Evolutionary conservation across 2,888 invertebrate genomes (phyloP).

Genomic region (Carterocephalus palaemon): DNA sequence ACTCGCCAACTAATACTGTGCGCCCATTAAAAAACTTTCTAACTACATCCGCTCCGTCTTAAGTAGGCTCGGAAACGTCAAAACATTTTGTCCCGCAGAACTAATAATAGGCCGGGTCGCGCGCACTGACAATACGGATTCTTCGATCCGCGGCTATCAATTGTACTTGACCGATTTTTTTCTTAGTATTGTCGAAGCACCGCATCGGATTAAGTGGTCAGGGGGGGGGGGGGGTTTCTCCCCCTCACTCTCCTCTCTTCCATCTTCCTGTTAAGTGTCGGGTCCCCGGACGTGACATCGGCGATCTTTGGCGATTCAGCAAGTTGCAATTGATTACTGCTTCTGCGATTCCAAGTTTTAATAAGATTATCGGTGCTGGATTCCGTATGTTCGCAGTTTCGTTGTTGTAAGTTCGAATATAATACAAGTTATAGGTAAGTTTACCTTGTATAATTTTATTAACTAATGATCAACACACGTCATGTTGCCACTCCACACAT

Average conservation of each 20-base stretch:
- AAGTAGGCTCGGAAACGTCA: conserved; percentile 5
- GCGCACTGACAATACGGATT: conserved; percentile 17
- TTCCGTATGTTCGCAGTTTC: conserved; percentile 3
- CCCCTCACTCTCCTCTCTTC: conserved; percentile 6
- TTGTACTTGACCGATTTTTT: conserved; percentile 25
- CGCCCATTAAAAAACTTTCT: conserved; percentile 9
- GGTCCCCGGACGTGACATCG: conserved; percentile 44
- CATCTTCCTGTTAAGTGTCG: conserved; percentile 24
- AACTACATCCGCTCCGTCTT: conserved; percentile 9
- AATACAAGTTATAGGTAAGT: too few relatives aligned
- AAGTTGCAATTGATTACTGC: conserved; percentile 29
- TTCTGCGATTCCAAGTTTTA: conserved; percentile 29
- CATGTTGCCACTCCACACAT: too few relatives aligned
- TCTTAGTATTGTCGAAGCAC: conserved; percentile 24
- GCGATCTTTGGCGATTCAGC: conserved; percentile 38
- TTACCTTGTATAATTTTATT: too few relatives aligned
- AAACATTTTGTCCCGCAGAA: conserved; percentile 6
- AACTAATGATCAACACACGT: too few relatives aligned
- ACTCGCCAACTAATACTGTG: too few relatives aligned
- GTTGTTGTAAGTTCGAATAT: too few relatives aligned
- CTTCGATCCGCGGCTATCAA: conserved; percentile 24
- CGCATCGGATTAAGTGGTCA: conserved; percentile 23
- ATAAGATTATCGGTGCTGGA: conserved; percentile 28
- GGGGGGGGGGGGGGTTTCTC: conserved; percentile 25
- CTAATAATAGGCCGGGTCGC: conserved; percentile 10